Percentiles rank a stretch among this genome's conserved stretches.
phyloP scores from a whole-genome alignment of 2,113 vertebrate species.

The Psophia crepitans region DNA sequence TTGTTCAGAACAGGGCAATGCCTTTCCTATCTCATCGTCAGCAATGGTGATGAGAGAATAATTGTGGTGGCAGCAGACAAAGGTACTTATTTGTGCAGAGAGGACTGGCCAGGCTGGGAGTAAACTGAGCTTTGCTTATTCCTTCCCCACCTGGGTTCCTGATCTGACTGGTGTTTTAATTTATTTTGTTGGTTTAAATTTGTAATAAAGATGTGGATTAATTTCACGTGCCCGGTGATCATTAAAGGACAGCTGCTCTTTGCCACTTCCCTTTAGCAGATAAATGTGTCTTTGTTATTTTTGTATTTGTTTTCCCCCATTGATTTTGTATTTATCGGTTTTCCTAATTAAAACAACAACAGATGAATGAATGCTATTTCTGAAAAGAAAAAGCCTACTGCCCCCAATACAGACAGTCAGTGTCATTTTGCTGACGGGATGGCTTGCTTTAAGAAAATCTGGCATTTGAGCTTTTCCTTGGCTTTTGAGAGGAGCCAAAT shows the following conservation, averaged over 20 bases:
- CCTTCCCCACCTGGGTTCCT: conserved; percentile 38
- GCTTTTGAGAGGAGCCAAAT: conserved; percentile 65
- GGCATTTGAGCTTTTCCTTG: conserved; percentile 58
- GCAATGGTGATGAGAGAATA: conserved; percentile 48
- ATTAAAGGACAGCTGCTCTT: conserved; percentile 67
- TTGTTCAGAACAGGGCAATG: not conserved
- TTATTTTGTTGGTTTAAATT: conserved; percentile 40
- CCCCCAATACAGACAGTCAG: conserved; percentile 6
- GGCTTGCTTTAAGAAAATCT: conserved; percentile 64
- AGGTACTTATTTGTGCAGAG: conserved; percentile 53
- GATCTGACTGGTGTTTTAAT: conserved; percentile 37
- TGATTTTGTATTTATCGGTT: conserved; percentile 57
- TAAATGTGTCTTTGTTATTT: conserved; percentile 63
- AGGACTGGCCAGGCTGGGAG: not conserved
- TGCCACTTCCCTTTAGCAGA: conserved; percentile 42
- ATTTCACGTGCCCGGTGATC: conserved; percentile 34
- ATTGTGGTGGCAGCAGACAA: conserved; percentile 49
- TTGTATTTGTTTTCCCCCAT: conserved; percentile 30
- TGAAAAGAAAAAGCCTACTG: conserved; percentile 30
- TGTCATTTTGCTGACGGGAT: conserved; percentile 53
- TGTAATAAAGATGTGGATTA: conserved; percentile 53
- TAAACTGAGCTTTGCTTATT: conserved; percentile 57
- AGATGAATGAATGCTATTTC: conserved; percentile 57
- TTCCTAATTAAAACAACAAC: conserved; percentile 56
- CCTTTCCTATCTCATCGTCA: conserved; percentile 42